These are phyloP conservation scores for Botrylloides violaceus DNA, from an alignment of 23 tunicate species.

Conservation along the genomic window DNA sequence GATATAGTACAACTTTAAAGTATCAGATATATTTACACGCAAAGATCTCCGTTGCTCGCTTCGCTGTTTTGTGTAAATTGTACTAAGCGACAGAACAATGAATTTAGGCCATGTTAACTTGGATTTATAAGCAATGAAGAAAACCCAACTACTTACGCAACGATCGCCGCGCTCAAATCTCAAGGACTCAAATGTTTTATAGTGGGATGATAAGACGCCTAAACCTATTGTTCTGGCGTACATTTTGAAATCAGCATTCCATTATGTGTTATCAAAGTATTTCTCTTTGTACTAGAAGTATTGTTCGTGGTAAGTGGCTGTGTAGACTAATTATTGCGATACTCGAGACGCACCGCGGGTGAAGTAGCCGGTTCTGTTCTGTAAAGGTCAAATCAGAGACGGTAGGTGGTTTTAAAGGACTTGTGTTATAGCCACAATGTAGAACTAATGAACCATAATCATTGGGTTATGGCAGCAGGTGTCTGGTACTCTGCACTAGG, in stretches of 20 bases:
- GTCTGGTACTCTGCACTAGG: too few species aligned
- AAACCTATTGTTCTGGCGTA: not conserved
- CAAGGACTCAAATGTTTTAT: constrained; percentile 18
- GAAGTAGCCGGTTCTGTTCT: not conserved
- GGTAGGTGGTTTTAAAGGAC: too few species aligned
- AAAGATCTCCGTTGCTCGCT: too few species aligned
- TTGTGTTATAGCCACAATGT: too few species aligned
- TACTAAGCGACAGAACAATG: not conserved
- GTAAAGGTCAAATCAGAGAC: not conserved
- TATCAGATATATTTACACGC: too few species aligned
- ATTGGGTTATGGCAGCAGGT: too few species aligned
- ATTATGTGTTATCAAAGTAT: not conserved
- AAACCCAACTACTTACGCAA: not conserved
- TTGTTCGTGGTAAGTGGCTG: not conserved
- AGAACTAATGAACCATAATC: too few species aligned
- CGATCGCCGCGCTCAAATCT: not conserved
- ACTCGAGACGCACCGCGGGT: not conserved
- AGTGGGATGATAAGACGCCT: constrained; percentile 19
- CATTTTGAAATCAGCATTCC: not conserved
- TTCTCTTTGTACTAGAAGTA: not conserved
- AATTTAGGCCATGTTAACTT: not conserved
- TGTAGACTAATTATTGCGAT: not conserved
- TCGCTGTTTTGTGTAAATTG: not conserved
- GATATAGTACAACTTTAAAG: too few species aligned
- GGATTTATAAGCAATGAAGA: not conserved